Evolutionary conservation across 2,888 invertebrate species (phyloP), one percentile per base, ranked within the genome.

Genomic region (Disparrhopalites patrizii): DNA sequence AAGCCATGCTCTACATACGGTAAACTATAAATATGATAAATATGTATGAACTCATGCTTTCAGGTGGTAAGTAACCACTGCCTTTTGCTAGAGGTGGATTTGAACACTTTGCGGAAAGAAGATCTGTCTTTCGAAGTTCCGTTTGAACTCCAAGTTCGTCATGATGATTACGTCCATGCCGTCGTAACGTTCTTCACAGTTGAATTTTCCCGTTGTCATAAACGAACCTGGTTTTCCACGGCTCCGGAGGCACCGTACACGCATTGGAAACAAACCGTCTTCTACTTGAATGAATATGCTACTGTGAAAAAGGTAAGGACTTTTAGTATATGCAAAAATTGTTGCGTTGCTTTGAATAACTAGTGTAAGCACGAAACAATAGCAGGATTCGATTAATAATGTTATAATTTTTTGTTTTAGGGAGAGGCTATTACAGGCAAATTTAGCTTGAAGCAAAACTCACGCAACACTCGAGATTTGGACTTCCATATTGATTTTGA

Each of bases 261-360:
- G 25, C 99, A 99, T 81, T 99, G 99, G 99, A 99, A 99, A 80
- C 96, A 97, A 81, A 92, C 91, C 7, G 98, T 99, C 58, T 99
- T 99, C 82, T 99, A 99, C 80, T 88, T 98, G 76, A 91, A 95
- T 78, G 95, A 98, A 76, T 94, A 93, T 77, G 86, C 99, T 84
- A 99, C 99, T 1, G 94, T 93, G 36, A 97, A 97, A 79, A 93
- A 93, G 77, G 75, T 75, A 66, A 8, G 5, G 43, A 20, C n/a
- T n/a, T n/a, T n/a, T n/a, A n/a, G n/a, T n/a, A n/a, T n/a, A n/a
- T n/a, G n/a, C n/a, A n/a, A n/a, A n/a, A n/a, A 20, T 33, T 58
- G 13, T 13, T 58, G 23, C 8, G n/a, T 36, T 36, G 36, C 36
- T 7, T 36, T n/a, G n/a, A n/a, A n/a, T n/a, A n/a, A n/a, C n/a